Evolutionary conservation across 2,888 invertebrate genomes (phyloP).

Genomic region (Drosophila atripex): DNA sequence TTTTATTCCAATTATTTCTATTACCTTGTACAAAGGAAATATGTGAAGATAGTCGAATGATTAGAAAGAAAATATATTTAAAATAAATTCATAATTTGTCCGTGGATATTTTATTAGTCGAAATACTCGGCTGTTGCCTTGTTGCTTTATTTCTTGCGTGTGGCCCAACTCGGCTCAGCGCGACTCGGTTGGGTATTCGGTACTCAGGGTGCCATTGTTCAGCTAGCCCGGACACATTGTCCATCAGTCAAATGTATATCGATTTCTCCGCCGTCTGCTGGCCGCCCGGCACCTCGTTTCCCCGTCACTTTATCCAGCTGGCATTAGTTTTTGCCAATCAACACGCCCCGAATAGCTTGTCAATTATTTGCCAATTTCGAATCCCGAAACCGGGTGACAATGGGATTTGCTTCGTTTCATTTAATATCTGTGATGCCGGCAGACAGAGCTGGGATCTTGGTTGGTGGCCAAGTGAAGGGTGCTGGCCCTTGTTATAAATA

Average conservation of each 20-base stretch:
- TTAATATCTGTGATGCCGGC: conserved; percentile 62
- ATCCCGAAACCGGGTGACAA: conserved; percentile 67
- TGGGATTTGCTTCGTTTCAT: conserved; percentile 74
- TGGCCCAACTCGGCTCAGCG: not conserved
- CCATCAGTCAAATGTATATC: conserved; percentile 75
- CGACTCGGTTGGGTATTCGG: conserved; percentile 2
- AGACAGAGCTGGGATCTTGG: conserved; percentile 35
- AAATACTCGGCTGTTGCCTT: not conserved
- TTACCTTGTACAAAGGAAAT: not conserved
- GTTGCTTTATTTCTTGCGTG: conserved; percentile 15
- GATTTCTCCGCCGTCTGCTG: conserved; percentile 53
- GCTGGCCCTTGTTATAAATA: conserved; percentile 64
- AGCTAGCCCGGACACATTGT: conserved; percentile 48
- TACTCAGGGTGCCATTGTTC: conserved; percentile 31
- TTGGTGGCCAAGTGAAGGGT: conserved; percentile 3
- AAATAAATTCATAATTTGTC: not conserved
- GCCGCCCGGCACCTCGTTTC: conserved; percentile 6
- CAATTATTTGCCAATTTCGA: conserved; percentile 76
- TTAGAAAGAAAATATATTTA: too few species aligned
- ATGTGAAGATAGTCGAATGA: not conserved
- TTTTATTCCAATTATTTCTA: too few species aligned
- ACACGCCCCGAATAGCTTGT: conserved; percentile 75
- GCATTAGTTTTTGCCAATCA: conserved; percentile 76
- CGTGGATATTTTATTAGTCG: not conserved
- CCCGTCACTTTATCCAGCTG: conserved; percentile 40